Evolutionary conservation across 2,113 vertebrate species (phyloP).

Genomic region (Neoarius graeffei): DNA sequence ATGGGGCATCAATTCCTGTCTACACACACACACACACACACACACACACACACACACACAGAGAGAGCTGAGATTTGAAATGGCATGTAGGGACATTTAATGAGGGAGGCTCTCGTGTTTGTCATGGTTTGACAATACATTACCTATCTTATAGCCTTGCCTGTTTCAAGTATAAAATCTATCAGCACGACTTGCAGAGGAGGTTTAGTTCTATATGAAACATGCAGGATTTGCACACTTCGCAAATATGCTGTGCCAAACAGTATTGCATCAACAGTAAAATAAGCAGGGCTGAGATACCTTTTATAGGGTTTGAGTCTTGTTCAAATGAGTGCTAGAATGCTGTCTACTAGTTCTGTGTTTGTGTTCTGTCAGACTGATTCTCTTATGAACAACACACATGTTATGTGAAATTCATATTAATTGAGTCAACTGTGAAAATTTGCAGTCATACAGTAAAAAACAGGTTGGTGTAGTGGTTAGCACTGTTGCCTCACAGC

Average conservation of each 20-base stretch:
- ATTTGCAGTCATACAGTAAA: not conserved
- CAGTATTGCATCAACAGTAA: constrained; percentile 8
- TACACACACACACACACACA: constrained; percentile 40
- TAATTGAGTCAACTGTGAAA: not conserved
- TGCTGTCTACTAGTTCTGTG: not conserved
- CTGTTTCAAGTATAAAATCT: constrained; percentile 66
- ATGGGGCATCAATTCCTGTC: constrained; percentile 68
- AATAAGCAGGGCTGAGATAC: not conserved
- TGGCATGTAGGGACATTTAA: constrained; percentile 70
- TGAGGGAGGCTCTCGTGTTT: constrained; percentile 68
- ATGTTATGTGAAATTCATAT: not conserved
- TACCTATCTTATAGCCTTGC: constrained; percentile 61
- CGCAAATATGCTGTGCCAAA: constrained; percentile 18
- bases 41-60: constrained; percentile 26
- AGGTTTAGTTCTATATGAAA: constrained; percentile 21
- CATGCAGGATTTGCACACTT: constrained; percentile 33
- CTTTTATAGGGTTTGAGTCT: not conserved
- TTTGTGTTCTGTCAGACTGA: not conserved
- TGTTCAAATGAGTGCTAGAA: not conserved
- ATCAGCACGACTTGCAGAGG: constrained; percentile 46
- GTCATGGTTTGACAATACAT: constrained; percentile 66
- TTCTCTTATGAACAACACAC: not conserved
- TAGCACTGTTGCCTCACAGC: too few relatives aligned
- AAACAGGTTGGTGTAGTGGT: too few relatives aligned
- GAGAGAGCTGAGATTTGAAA: constrained; percentile 65